Evolutionary conservation across 1,140 invertebrate species (phyloP).

Genomic region (Dendroctonus ponderosae): DNA sequence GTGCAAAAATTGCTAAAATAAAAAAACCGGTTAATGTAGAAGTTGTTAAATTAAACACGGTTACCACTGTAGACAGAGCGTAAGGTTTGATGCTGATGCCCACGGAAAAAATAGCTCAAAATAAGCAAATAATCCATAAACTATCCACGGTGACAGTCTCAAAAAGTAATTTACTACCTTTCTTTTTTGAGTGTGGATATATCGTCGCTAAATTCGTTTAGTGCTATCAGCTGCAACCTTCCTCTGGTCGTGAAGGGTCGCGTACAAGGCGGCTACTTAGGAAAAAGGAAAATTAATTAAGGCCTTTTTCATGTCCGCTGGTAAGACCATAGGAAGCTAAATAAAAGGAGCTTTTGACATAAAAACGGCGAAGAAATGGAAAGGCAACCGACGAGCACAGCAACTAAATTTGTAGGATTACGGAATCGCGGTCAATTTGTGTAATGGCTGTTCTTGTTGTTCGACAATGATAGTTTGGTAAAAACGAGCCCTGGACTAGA

Average conservation of each 20-base stretch:
- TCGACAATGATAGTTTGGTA: not conserved
- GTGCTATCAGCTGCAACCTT: conserved; percentile 19
- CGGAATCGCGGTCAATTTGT: conserved; percentile 24
- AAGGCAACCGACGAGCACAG: conserved; percentile 10
- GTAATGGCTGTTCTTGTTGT: conserved; percentile 14
- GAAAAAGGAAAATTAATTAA: conserved; percentile 29
- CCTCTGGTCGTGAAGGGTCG: conserved; percentile 9
- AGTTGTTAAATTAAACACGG: no score
- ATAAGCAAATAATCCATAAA: no score
- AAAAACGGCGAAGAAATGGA: conserved; percentile 21
- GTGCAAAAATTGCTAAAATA: no score
- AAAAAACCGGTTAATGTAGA: no score
- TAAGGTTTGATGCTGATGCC: no score
- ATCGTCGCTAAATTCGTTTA: conserved; percentile 20
- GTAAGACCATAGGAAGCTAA: conserved; percentile 23
- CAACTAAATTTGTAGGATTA: conserved; percentile 27
- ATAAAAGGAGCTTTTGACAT: conserved; percentile 20
- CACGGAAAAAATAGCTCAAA: no score
- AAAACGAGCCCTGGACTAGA: not conserved
- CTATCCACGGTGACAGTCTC: not conserved
- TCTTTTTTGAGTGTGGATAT: conserved; percentile 16
- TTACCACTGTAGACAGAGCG: no score
- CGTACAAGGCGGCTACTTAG: conserved; percentile 14
- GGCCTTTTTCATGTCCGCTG: conserved; percentile 23
- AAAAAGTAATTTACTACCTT: conserved; percentile 13